Conservation (phyloP, 2,113 vertebrate species). For the Acanthisitta chloris region DNA sequence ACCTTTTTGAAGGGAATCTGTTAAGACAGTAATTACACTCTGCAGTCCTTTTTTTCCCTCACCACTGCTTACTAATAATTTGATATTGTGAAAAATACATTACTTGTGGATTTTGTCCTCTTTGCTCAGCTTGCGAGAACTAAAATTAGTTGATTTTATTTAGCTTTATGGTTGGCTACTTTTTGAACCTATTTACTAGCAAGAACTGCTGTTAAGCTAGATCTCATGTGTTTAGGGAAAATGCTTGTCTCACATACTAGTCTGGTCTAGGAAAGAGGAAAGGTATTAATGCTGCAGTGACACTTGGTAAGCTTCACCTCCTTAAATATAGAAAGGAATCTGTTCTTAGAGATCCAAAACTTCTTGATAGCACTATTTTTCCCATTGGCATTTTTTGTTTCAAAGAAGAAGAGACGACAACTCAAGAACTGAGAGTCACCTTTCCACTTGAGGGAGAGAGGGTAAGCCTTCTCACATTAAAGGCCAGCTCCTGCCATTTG, state of each 20-base stretch:
- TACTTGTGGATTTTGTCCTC: slow-evolving; percentile 7
- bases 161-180: neutral
- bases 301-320: neutral
- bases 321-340: neutral
- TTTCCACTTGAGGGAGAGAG: neutral
- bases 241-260: neutral
- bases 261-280: neutral
- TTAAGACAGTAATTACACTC: slow-evolving; percentile 20
- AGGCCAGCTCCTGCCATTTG: slow-evolving; percentile 18
- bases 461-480: neutral
- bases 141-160: slow-evolving; percentile 47
- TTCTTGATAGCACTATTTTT: neutral
- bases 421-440: neutral
- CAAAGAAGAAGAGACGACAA: neutral
- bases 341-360: neutral
- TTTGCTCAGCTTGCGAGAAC: neutral
- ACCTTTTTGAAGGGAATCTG: slow-evolving; percentile 8
- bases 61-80: slow-evolving; percentile 31
- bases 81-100: slow-evolving; percentile 30
- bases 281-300: neutral
- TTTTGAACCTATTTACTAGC: slow-evolving; percentile 11
- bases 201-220: slow-evolving; percentile 5
- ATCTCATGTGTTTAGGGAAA: neutral
- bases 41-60: neutral
- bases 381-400: neutral